Conservation (phyloP, 1,140 invertebrate species). For the Geopemphigus sp. region DNA sequence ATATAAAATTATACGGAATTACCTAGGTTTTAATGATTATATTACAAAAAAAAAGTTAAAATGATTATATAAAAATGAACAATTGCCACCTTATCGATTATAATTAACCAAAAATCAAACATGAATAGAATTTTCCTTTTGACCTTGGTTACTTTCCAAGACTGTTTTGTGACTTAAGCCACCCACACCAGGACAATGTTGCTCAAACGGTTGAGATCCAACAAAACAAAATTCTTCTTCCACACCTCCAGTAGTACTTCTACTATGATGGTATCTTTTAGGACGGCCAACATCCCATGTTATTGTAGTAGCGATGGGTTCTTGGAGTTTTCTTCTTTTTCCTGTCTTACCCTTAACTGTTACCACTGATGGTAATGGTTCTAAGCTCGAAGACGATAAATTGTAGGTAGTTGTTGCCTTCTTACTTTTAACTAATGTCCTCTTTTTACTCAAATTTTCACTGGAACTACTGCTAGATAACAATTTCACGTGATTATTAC, state of each 20-base stretch:
- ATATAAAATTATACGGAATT: too few relatives aligned
- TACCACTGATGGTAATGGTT: not conserved
- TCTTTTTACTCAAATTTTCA: not conserved
- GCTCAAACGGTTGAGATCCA: constrained; percentile 43
- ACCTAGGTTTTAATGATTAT: too few relatives aligned
- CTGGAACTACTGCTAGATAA: not conserved
- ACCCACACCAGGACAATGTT: constrained; percentile 30
- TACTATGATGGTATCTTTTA: constrained; percentile 16
- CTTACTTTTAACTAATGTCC: not conserved
- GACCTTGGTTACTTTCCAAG: constrained; percentile 5
- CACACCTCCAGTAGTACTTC: not conserved
- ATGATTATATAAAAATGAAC: not conserved
- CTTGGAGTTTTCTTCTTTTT: constrained; percentile 1
- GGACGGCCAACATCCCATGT: constrained; percentile 21
- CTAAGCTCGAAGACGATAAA: constrained; percentile 26
- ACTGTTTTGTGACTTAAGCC: constrained; percentile 18
- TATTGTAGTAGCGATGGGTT: not conserved
- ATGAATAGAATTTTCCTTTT: constrained; percentile 7
- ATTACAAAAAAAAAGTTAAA: too few relatives aligned
- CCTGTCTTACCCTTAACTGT: not conserved
- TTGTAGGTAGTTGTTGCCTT: not conserved
- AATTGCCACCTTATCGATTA: not conserved
- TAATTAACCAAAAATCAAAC: not conserved
- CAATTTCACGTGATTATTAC: constrained; percentile 34
- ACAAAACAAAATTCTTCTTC: constrained; percentile 41